phyloP scores from a whole-genome alignment of 2,797 vertebrate species.

The Lophura swinhoii region DNA sequence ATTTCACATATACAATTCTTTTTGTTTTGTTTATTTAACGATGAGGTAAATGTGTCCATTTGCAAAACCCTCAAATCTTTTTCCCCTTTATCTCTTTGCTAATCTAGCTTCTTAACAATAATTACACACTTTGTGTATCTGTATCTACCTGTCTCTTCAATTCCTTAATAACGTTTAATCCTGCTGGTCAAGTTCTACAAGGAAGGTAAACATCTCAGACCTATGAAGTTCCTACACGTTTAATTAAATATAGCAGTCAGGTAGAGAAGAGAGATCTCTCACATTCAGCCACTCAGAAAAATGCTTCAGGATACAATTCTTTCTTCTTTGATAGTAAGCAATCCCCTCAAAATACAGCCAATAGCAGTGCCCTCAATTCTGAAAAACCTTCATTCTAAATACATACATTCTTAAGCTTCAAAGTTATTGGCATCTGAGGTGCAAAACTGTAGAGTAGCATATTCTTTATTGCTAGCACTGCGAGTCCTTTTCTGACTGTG shows the following conservation, averaged over 20 bases:
- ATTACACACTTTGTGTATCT: neutral
- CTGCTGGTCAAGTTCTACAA: neutral
- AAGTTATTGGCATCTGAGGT: neutral
- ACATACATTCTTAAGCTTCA: rapidly evolving
- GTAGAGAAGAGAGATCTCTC: neutral
- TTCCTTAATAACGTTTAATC: slow-evolving; percentile 9
- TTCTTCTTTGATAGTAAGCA: neutral
- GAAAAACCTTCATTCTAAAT: neutral
- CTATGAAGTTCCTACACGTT: neutral
- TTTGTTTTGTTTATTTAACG: neutral
- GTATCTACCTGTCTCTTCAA: neutral
- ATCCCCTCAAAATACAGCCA: neutral
- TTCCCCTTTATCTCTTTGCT: neutral
- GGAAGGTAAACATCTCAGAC: neutral
- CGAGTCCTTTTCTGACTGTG: neutral
- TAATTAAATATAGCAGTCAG: slow-evolving; percentile 4
- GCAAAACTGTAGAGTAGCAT: neutral
- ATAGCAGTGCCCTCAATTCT: neutral
- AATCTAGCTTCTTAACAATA: neutral
- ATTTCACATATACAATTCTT: neutral
- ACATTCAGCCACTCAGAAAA: neutral
- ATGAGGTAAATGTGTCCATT: neutral
- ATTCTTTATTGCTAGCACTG: neutral
- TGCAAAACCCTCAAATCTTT: neutral
- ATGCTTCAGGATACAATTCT: neutral